Conservation (phyloP, 2,888 invertebrate species). For the Drosophila niveifrons region DNA sequence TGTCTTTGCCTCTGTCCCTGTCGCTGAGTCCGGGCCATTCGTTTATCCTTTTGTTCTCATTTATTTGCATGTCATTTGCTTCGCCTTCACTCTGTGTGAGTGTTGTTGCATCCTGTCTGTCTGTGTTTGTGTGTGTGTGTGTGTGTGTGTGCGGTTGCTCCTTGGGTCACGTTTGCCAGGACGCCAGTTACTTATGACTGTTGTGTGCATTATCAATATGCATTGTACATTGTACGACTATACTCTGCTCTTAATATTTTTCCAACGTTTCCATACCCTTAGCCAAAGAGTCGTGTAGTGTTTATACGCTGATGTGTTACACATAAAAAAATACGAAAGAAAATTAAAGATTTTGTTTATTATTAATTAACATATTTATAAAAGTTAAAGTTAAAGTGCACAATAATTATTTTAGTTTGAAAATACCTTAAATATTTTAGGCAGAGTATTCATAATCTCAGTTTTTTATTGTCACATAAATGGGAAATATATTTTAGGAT, state of each 20-base stretch:
- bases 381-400: no score
- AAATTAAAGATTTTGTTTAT: no score
- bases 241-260: slow-evolving; percentile 39
- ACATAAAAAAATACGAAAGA: no score
- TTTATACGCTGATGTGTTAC: no score
- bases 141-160: slow-evolving; percentile 35
- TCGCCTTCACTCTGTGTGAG: slow-evolving; percentile 17
- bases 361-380: no score
- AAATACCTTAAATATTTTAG: no score
- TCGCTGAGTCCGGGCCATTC: slow-evolving; percentile 60
- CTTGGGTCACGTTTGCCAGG: slow-evolving; percentile 76
- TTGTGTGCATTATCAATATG: slow-evolving; percentile 81
- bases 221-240: slow-evolving; percentile 68
- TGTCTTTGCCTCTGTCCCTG: slow-evolving; percentile 13
- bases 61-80: slow-evolving; percentile 79
- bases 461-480: neutral
- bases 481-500: slow-evolving; percentile 15
- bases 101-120: slow-evolving; percentile 9
- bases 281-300: no score
- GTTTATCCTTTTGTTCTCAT: slow-evolving; percentile 81
- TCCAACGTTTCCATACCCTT: neutral
- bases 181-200: slow-evolving; percentile 75
- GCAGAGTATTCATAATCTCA: neutral
- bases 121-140: slow-evolving; percentile 11
- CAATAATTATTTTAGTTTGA: no score